A percentile compares a stretch with the other conserved stretches of the same genome.
Conservation (phyloP, 2,888 invertebrate genomes). For the Oscheius sp. region DNA sequence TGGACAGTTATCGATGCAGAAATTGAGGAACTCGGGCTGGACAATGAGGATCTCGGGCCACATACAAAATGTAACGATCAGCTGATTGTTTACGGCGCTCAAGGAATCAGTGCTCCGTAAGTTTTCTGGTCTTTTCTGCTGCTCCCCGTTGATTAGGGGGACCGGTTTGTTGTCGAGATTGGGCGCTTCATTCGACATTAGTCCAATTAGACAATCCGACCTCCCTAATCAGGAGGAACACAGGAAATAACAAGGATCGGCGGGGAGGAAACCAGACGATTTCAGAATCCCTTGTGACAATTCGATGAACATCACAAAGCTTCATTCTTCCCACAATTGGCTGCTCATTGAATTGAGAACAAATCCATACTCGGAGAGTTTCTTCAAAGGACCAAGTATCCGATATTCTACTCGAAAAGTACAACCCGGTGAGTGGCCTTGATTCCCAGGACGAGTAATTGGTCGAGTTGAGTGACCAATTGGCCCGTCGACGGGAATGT, state of each 20-base stretch:
- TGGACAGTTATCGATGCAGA: conserved; percentile 43
- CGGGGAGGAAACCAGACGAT: neutral
- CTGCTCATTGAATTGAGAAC: conserved; percentile 44
- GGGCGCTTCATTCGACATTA: conserved; percentile 17
- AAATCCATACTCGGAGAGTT: conserved; percentile 20
- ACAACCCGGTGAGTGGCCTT: conserved; percentile 36
- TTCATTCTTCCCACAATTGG: conserved; percentile 45
- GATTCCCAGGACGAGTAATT: conserved; percentile 23
- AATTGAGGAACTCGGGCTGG: conserved; percentile 40
- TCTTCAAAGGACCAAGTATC: conserved; percentile 44
- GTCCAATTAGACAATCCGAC: conserved; percentile 28
- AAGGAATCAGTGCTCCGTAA: conserved; percentile 46
- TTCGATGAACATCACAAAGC: conserved; percentile 24
- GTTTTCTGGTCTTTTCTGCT: conserved; percentile 13
- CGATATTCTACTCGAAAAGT: conserved; percentile 34
- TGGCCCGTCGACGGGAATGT: conserved; percentile 9
- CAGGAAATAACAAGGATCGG: conserved; percentile 11
- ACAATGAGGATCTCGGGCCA: conserved; percentile 53
- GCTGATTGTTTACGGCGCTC: conserved; percentile 59
- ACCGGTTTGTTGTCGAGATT: neutral
- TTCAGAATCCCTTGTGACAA: conserved; percentile 49
- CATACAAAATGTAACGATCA: conserved; percentile 51
- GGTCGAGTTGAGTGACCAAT: conserved; percentile 21
- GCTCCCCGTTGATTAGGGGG: neutral
- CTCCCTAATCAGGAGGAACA: conserved; percentile 5